Evolutionary conservation across 2,113 vertebrate genomes (phyloP).

Genomic region (Motacilla alba): DNA sequence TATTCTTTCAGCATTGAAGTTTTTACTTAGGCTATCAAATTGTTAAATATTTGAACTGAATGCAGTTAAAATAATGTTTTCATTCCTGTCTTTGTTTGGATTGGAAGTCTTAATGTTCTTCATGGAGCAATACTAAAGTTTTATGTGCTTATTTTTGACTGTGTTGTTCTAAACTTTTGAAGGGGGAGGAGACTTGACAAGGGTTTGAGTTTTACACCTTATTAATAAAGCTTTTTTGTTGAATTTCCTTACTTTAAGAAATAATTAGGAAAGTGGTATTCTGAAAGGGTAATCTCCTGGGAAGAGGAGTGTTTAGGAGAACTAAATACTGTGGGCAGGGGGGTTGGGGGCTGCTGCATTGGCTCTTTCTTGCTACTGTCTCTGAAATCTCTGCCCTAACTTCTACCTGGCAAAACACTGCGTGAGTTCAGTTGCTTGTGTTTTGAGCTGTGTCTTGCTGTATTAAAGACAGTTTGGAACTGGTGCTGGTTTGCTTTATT

Average conservation of each 20-base stretch:
- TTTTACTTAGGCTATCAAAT: background rate
- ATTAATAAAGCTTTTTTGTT: background rate
- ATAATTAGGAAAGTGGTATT: background rate
- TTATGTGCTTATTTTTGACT: background rate
- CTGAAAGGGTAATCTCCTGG: background rate
- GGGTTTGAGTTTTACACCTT: background rate
- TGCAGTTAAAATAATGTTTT: background rate
- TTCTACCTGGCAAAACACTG: background rate
- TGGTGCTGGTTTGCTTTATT: background rate
- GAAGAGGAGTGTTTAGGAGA: background rate
- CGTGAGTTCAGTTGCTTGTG: background rate
- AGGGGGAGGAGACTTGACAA: background rate
- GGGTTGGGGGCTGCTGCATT: background rate
- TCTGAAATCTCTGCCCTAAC: background rate
- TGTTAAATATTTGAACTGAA: background rate
- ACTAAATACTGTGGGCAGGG: background rate
- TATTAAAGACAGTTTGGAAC: background rate
- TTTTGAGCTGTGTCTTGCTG: background rate
- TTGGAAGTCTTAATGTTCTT: background rate
- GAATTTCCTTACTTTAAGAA: background rate
- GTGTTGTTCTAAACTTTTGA: background rate
- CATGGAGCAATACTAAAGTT: background rate
- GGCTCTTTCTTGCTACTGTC: background rate
- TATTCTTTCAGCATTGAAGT: background rate
- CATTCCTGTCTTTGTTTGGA: background rate